Evolutionary conservation across 2,113 vertebrate species (phyloP).

Genomic region (Trogon surrucura): DNA sequence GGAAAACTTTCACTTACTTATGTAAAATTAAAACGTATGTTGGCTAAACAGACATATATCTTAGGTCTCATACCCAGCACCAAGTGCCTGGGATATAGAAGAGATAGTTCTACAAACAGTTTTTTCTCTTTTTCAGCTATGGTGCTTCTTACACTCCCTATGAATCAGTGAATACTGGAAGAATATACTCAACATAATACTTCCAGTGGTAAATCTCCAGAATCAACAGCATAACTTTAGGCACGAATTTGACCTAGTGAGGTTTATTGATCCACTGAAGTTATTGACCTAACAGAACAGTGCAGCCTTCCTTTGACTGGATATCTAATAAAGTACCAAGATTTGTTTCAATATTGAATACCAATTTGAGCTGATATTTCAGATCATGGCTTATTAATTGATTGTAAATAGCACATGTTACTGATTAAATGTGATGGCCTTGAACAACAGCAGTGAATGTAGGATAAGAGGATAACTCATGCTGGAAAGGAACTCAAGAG

Average conservation of each 20-base stretch:
- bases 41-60: background rate
- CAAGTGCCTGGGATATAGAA: background rate
- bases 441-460: background rate
- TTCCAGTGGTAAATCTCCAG: background rate
- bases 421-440: background rate
- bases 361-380: background rate
- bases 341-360: background rate
- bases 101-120: background rate
- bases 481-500: background rate
- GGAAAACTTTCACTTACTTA: background rate
- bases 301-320: background rate
- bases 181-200: background rate
- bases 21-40: background rate
- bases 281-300: background rate
- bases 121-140: background rate
- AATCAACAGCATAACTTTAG: slow-evolving; percentile 16
- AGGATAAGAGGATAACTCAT: background rate
- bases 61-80: background rate
- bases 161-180: background rate
- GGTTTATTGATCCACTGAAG: background rate
- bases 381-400: background rate
- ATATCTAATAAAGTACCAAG: background rate
- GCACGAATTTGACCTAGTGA: background rate
- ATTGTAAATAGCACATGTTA: background rate
- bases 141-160: background rate